Percentiles rank a stretch among this genome's conserved stretches.
Evolutionary conservation across 2,888 invertebrate genomes (phyloP).

Genomic region (Pseudeuparius sepicola): DNA sequence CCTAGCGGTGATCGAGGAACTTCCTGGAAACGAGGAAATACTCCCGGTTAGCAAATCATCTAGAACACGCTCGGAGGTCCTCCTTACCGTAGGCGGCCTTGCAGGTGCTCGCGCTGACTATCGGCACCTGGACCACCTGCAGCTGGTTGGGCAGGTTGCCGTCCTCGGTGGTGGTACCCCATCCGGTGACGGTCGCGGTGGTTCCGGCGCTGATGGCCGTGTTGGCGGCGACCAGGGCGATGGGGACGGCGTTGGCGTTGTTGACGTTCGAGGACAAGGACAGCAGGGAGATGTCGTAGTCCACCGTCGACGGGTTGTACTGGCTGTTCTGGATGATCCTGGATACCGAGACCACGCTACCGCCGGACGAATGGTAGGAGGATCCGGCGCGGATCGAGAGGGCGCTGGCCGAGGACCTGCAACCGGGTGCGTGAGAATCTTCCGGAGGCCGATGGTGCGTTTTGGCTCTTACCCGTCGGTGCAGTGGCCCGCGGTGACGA

Average conservation of each 20-base stretch:
- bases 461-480: conserved; percentile 26
- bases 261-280: too few species aligned
- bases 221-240: too few species aligned
- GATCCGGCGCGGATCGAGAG: too few species aligned
- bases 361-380: too few species aligned
- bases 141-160: conserved; percentile 11
- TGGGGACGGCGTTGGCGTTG: too few species aligned
- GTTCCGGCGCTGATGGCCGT: conserved; percentile 12
- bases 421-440: too few species aligned
- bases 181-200: conserved; percentile 18
- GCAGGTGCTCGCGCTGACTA: conserved; percentile 12
- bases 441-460: too few species aligned
- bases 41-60: too few species aligned
- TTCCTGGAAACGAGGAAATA: too few species aligned
- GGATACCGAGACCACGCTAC: conserved; percentile 16
- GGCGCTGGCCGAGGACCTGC: too few species aligned
- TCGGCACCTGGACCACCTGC: conserved; percentile 16
- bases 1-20: conserved; percentile 15
- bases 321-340: conserved; percentile 42
- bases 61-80: neutral
- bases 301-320: conserved; percentile 60
- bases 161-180: conserved; percentile 15
- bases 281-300: conserved; percentile 67
- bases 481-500: conserved; percentile 33
- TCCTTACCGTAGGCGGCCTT: conserved; percentile 13